Base-by-base conservation (phyloP, 2,888 invertebrate genomes). In the Gnatocerus cornutus region DNA sequence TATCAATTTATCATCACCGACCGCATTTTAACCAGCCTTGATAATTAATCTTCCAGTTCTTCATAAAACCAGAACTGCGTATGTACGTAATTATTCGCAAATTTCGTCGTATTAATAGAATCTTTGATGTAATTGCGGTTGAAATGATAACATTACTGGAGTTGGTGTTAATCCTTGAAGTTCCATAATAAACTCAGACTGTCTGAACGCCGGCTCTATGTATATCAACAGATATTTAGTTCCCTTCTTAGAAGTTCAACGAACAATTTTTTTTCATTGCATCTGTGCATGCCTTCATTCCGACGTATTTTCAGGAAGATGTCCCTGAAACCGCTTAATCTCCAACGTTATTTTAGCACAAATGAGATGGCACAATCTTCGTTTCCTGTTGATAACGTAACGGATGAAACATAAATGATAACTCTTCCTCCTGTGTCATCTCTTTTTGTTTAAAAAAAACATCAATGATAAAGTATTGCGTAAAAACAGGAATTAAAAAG, bases 321-420 rank as follows among this genome's bases (percentile, higher is more conserved):
- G 29, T 37, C 37, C 33, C 30, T 16, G 53, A 33, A 37, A 33
- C 27, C 9, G 27, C 9, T 10, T 12, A 55, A 14, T 37, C 10
- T 13, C 3, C 2, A 10, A n/a, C 29, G 9, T 46, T 46, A 59
- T 13, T 48, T 61, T 61, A 37, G 48, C 30, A 30, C 13, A 16
- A 30, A 10, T 29, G 41, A 58, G 37, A 58, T 61, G 7, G 30
- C 61, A 27, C 48, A 61, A 61, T 64, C 53, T 33, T 61, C 27
- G 27, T 13, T 65, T 65, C 65, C 65, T 56, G 65, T 7, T 39
- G 65, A 65, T 65, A 56, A 56, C 46, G 8, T 8, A 48, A 37
- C 46, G 65, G 56, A 65, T 29, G 65, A 56, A 46, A 45, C 43
- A 16, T 12, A 21, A 30, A 16, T 45, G 56, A 65, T 65, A 65